phyloP scores from a whole-genome alignment of 2,888 invertebrate genomes.

The Orthosia gothica region DNA sequence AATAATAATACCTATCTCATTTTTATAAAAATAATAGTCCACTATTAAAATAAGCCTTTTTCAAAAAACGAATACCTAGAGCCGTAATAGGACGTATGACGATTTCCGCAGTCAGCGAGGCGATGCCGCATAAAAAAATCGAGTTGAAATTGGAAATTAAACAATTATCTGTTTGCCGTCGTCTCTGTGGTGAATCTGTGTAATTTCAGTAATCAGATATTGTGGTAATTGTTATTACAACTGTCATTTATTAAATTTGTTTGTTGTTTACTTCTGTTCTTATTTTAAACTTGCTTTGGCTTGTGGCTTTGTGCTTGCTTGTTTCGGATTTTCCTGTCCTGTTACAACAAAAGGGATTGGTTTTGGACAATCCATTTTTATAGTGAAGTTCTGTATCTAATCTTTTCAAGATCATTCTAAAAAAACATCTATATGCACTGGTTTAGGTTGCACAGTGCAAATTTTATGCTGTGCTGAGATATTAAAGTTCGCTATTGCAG shows the following conservation, averaged over 20 bases:
- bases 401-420: background rate
- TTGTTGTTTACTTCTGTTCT: conserved; percentile 44
- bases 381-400: background rate
- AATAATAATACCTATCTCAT: background rate
- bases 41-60: conserved; percentile 18
- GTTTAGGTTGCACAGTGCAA: background rate
- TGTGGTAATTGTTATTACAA: conserved; percentile 53
- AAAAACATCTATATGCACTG: background rate
- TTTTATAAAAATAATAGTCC: background rate
- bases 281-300: conserved; percentile 8
- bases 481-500: background rate
- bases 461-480: background rate
- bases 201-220: conserved; percentile 63
- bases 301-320: background rate
- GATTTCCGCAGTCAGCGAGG: conserved; percentile 27
- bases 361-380: background rate
- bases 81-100: conserved; percentile 16
- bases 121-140: conserved; percentile 20
- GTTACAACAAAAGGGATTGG: background rate
- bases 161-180: conserved; percentile 64
- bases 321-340: background rate
- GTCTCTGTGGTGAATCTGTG: conserved; percentile 52
- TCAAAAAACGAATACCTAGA: conserved; percentile 7
- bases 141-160: conserved; percentile 62
- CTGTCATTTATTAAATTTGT: conserved; percentile 47